Base-by-base conservation (phyloP, 2,797 vertebrate species). In the Intellagama lesueurii region DNA sequence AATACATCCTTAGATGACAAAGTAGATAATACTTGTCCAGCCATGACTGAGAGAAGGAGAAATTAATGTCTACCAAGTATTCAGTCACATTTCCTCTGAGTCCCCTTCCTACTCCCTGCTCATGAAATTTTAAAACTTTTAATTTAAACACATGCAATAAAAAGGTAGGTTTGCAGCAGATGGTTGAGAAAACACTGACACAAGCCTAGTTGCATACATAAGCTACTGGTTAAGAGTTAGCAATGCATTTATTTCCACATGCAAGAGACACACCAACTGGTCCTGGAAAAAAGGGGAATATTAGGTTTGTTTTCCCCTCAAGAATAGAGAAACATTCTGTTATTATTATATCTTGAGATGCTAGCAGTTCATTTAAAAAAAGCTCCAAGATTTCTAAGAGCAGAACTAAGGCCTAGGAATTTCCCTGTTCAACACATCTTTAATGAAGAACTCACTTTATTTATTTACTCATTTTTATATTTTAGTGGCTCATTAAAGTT, bases 91-190 rank as follows among this genome's bases (percentile, higher is more conserved):
- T 81, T 14, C 26, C 64, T 89, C 87, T 30, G 2, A 0, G 5
- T 49, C 52, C 52, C 7, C 35, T 26, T 5, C 2, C 0, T 4
- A 1, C 16, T 26, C 30, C 5, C 77, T 73, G 30, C 56, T 19
- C 52, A 77, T 84, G 28, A 72, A 1, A 52, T 76, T 73, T 70
- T 77, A 88, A 87, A 92, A 40, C 24, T 79, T 64, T 78, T 77
- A 81, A 84, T 44, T 69, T 24, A 40, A 72, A 19, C 3, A 40
- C 19, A 87, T 44, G 77, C 16, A 86, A 75, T 11, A 84, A 89
- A 60, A 49, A 60, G 26, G 68, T 2, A 22, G 32, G n/a, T 5
- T 86, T 87, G 26, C 22, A 66, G 44, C 8, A 77, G 11, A 14
- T 85, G 1, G 35, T 66, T 86, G 73, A 91, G 40, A 75, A 56